Conservation (phyloP, 2,888 invertebrate species). For the Caenorhabditis sulstoni region DNA sequence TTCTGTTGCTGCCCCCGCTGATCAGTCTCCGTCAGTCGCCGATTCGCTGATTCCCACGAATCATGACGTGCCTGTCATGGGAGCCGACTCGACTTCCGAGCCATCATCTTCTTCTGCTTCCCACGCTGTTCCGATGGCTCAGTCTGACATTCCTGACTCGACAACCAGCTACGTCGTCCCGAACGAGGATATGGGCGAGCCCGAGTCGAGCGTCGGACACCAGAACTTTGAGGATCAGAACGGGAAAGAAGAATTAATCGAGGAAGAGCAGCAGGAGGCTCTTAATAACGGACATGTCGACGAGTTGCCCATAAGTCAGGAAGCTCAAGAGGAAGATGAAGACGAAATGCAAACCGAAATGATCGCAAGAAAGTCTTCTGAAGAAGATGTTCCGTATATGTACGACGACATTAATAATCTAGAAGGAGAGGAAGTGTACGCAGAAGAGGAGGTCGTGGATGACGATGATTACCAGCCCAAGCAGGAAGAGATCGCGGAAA, state of each 20-base stretch:
- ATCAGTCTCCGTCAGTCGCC: slow-evolving; percentile 8
- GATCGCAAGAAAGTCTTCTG: background rate
- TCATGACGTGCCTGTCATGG: too few species aligned
- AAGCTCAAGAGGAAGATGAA: slow-evolving; percentile 20
- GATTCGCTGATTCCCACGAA: background rate
- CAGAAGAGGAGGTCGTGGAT: slow-evolving; percentile 14
- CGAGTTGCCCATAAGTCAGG: background rate
- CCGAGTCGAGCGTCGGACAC: too few species aligned
- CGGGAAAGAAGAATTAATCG: background rate
- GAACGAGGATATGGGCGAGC: too few species aligned
- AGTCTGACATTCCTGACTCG: slow-evolving; percentile 6
- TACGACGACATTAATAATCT: background rate
- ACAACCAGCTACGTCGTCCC: too few species aligned
- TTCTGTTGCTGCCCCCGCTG: background rate
- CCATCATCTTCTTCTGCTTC: background rate
- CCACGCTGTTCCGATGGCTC: background rate
- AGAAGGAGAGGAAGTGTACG: slow-evolving; percentile 29
- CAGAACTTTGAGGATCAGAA: slow-evolving; percentile 5
- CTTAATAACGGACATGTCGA: background rate
- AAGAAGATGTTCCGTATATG: background rate
- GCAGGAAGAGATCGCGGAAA: background rate
- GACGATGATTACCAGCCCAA: background rate
- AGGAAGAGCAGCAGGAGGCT: background rate
- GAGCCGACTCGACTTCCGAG: too few species aligned
- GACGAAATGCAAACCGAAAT: background rate